Conservation (phyloP, 2,888 invertebrate genomes). For the Pheosia gnoma region DNA sequence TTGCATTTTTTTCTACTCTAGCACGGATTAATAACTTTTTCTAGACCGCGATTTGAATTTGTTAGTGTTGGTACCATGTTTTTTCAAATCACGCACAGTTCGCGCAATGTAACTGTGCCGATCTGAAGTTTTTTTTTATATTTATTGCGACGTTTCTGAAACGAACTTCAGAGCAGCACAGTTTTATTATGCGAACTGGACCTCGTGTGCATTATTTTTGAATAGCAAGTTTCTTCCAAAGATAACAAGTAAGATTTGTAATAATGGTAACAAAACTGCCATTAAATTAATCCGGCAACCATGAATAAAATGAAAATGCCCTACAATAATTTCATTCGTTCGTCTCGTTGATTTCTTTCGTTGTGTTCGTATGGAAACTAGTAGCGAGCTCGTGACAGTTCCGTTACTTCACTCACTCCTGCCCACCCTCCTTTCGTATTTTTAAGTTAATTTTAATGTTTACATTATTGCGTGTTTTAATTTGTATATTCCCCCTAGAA, state of each 20-base stretch:
- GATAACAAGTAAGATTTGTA: too few species aligned
- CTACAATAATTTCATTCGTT: conserved; percentile 16
- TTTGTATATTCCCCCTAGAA: conserved; percentile 33
- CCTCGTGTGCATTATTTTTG: too few species aligned
- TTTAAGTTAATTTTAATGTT: conserved; percentile 43
- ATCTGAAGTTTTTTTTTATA: too few species aligned
- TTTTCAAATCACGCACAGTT: too few species aligned
- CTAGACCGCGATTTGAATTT: too few species aligned
- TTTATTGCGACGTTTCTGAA: too few species aligned
- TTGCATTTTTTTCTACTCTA: neutral
- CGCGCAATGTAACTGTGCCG: too few species aligned
- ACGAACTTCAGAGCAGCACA: too few species aligned
- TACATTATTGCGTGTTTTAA: conserved; percentile 39
- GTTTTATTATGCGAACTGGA: too few species aligned
- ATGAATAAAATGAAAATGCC: neutral
- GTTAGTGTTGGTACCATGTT: too few species aligned
- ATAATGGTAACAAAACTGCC: too few species aligned
- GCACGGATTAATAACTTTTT: neutral
- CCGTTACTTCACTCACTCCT: conserved; percentile 51
- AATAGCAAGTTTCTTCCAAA: too few species aligned
- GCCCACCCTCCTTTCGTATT: conserved; percentile 68
- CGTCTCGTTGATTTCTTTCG: conserved; percentile 10
- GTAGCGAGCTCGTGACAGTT: conserved; percentile 45
- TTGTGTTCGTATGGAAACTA: conserved; percentile 35
- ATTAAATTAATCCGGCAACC: neutral